Evolutionary conservation across 2,888 invertebrate species (phyloP).

Genomic region (Drosophila helvetica): DNA sequence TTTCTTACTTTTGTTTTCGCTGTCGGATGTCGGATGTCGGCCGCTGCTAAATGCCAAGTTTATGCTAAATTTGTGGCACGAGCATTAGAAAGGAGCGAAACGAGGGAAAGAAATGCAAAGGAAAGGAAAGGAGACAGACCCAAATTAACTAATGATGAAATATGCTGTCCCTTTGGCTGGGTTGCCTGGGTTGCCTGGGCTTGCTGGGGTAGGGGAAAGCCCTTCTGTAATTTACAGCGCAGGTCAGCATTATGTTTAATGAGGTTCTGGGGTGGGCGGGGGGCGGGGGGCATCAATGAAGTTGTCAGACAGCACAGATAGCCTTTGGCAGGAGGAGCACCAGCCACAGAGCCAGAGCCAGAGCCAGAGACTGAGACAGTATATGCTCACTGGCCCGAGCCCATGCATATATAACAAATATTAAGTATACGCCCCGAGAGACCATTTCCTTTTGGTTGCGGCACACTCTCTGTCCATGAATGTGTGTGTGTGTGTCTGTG

Average conservation of each 20-base stretch:
- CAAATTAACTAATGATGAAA: conserved; percentile 77
- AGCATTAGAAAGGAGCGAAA: conserved; percentile 17
- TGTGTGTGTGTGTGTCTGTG: conserved; percentile 2
- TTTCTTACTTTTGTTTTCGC: conserved; percentile 68
- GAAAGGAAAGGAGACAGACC: conserved; percentile 9
- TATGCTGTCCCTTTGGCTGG: conserved; percentile 33
- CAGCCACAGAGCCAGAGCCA: conserved; percentile 9
- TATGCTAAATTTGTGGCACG: conserved; percentile 65
- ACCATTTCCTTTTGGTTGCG: conserved; percentile 30
- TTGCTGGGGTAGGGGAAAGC: not conserved
- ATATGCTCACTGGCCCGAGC: not conserved
- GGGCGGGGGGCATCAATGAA: conserved; percentile 37
- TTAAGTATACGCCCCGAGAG: conserved; percentile 44
- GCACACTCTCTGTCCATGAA: not conserved
- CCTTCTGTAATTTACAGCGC: conserved; percentile 36
- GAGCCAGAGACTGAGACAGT: not conserved
- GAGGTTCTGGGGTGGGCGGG: conserved; percentile 11
- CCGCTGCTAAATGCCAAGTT: conserved; percentile 69
- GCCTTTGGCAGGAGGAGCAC: not conserved
- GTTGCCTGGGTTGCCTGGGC: not conserved
- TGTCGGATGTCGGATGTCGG: conserved; percentile 23
- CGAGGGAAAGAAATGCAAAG: not conserved
- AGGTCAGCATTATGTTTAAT: conserved; percentile 45
- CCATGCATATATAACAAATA: conserved; percentile 31
- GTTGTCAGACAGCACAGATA: conserved; percentile 19